These are phyloP conservation scores for Callyntrura sp. DNA, from an alignment of 2,888 invertebrate genomes.

Conservation along the genomic window DNA sequence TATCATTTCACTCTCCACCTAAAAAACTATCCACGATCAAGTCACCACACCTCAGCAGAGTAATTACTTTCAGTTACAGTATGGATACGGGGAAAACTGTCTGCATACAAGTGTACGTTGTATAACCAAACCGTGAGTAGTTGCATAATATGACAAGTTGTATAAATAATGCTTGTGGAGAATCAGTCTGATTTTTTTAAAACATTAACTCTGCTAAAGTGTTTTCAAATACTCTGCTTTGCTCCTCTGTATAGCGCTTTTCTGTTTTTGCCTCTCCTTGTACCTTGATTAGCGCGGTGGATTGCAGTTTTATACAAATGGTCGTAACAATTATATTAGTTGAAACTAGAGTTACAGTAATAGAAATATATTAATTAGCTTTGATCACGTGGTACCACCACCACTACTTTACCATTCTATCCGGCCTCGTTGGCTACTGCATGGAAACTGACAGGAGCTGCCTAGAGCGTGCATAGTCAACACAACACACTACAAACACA, in stretches of 20 bases:
- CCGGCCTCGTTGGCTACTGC: conserved; percentile 79
- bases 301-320: conserved; percentile 52
- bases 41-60: conserved; percentile 34
- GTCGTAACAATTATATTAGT: conserved; percentile 29
- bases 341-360: conserved; percentile 48
- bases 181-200: conserved; percentile 38
- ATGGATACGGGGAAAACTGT: conserved; percentile 20
- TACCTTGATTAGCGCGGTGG: conserved; percentile 38
- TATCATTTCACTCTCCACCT: neutral
- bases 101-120: neutral
- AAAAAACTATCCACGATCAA: conserved; percentile 35
- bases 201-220: conserved; percentile 11
- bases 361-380: conserved; percentile 63
- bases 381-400: conserved; percentile 76
- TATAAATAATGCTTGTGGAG: conserved; percentile 30
- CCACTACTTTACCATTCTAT: conserved; percentile 77
- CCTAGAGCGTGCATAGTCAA: conserved; percentile 59
- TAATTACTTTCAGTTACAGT: too few relatives aligned
- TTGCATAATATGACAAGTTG: conserved; percentile 11
- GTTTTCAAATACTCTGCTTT: neutral
- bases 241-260: neutral
- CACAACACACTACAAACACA: conserved; percentile 57
- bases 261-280: conserved; percentile 35
- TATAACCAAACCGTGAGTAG: neutral
- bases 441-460: conserved; percentile 79